Conservation (phyloP, 2,797 vertebrate species). For the Zenarchopterus dispar region DNA sequence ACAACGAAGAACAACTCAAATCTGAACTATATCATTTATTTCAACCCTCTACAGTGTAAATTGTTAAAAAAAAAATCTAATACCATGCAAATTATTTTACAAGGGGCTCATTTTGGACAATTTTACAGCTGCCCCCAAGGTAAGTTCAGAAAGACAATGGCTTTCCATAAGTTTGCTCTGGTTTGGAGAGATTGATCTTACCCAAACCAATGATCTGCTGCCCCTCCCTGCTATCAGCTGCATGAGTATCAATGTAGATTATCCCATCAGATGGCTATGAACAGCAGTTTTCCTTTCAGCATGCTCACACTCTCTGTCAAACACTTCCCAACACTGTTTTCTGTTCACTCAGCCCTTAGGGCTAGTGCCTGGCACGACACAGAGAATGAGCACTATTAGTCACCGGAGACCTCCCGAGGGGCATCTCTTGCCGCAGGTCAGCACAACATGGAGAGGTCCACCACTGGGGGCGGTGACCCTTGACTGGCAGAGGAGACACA, state of each 20-base stretch:
- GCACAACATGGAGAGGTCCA: constrained; percentile 48
- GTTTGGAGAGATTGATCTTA: too few relatives aligned
- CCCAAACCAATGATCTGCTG: neutral
- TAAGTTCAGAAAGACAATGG: too few relatives aligned
- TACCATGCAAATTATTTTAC: too few relatives aligned
- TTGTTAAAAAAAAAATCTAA: too few relatives aligned
- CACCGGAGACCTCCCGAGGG: constrained; percentile 62
- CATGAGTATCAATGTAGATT: neutral
- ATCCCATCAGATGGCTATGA: neutral
- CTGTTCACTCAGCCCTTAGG: constrained; percentile 58
- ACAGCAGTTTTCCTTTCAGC: constrained; percentile 3
- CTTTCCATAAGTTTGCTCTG: too few relatives aligned
- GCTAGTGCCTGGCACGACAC: constrained; percentile 47
- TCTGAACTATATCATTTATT: too few relatives aligned
- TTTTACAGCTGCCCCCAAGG: too few relatives aligned
- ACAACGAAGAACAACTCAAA: too few relatives aligned
- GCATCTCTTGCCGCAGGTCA: constrained; percentile 57
- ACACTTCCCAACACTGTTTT: constrained; percentile 32
- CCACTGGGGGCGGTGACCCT: constrained; percentile 63
- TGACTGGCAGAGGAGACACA: constrained; percentile 52
- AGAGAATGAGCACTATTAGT: constrained; percentile 66
- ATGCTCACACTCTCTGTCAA: constrained; percentile 14
- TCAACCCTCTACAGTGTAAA: too few relatives aligned
- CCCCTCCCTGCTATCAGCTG: neutral
- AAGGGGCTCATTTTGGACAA: too few relatives aligned